Evolutionary conservation across 2,113 vertebrate genomes (phyloP).

Genomic region (Grammomys surdaster): DNA sequence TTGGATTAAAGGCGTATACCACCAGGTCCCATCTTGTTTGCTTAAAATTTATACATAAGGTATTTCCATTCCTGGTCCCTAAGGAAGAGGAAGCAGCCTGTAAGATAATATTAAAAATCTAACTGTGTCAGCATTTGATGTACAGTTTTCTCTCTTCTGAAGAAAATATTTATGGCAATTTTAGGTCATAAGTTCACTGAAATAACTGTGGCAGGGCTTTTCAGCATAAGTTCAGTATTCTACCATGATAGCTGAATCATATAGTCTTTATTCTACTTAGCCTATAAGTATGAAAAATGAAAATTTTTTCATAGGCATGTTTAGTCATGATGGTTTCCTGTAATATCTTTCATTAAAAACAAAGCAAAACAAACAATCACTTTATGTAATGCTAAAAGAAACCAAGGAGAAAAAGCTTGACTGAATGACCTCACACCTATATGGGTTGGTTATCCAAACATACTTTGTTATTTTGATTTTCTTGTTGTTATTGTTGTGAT

Average conservation of each 20-base stretch:
- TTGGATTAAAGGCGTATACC: too few species aligned
- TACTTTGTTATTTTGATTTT: neutral
- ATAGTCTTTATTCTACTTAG: slow-evolving; percentile 3
- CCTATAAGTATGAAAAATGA: slow-evolving; percentile 34
- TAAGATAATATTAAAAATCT: neutral
- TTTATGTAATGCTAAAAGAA: slow-evolving; percentile 18
- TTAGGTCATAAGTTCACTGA: neutral
- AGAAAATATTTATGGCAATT: slow-evolving; percentile 38
- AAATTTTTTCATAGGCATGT: slow-evolving; percentile 26
- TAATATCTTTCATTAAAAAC: neutral
- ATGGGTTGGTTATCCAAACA: neutral
- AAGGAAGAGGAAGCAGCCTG: slow-evolving; percentile 10
- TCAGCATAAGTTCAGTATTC: slow-evolving; percentile 13
- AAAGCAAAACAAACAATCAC: neutral
- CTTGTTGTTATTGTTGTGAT: neutral
- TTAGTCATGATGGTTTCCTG: neutral
- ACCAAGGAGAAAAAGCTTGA: neutral
- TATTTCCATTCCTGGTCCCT: slow-evolving; percentile 34
- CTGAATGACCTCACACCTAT: neutral
- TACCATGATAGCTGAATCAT: neutral
- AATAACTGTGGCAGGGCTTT: neutral
- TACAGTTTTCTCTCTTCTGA: slow-evolving; percentile 19
- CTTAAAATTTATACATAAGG: neutral
- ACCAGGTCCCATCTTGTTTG: too few species aligned
- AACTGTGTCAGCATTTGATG: neutral